Base-by-base conservation (phyloP, 2,888 invertebrate species). In the Diarsia mendica region DNA sequence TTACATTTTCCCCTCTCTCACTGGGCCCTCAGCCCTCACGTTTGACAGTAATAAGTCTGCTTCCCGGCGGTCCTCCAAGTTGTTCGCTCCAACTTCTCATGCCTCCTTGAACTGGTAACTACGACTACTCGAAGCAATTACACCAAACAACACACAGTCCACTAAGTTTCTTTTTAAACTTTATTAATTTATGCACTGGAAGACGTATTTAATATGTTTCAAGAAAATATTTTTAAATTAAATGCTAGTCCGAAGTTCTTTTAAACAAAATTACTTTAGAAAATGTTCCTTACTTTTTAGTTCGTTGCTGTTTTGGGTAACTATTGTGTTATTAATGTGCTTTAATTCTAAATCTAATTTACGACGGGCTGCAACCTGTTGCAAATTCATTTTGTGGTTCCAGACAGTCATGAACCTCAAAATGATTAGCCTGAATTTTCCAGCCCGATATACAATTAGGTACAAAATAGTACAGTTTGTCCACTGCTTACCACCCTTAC, bases 31-130 rank as follows among this genome's bases (percentile, higher is more conserved):
- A 55, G 1, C 23, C 48, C 51, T 33, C 75, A 88, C 82, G 82
- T 87, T 87, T 87, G 87, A 87, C 90, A 92, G 90, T 92, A 91
- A 92, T 89, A 89, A 89, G 89, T 88, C 89, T 84, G 83, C 85
- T 88, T 83, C 86, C 88, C 82, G 85, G 67, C 85, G 88, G 84
- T 84, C 87, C 86, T 83, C 81, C 87, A 88, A 90, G 87, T 90
- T 90, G 83, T 74, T 82, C 82, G 83, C 85, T 81, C 81, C 89
- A 91, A 92, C 90, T 93, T 91, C 91, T 91, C 91, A 92, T 91
- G 93, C 91, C 89, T 91, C 88, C 93, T 94, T 93, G 92, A 95
- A 94, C 93, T 93, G 90, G 90, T 93, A 93, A 94, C 94, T 93
- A 92, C 93, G 89, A 93, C 89, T 91, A 90, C 92, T 94, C 89